phyloP scores from a whole-genome alignment of 1,140 invertebrate species.

The Drosophila watanabei region DNA sequence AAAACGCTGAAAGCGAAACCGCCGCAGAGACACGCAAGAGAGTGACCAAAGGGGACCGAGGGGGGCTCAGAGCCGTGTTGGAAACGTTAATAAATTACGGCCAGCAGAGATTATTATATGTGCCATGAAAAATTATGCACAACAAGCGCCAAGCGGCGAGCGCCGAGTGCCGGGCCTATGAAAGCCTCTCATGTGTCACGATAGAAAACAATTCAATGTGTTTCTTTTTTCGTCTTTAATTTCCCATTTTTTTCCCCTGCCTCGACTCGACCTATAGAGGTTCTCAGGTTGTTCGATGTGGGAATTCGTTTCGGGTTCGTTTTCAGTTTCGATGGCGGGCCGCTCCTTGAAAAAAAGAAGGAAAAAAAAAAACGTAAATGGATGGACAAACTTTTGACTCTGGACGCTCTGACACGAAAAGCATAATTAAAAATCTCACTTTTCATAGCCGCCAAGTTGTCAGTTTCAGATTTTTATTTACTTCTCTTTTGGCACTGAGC shows the following conservation, averaged over 20 bases:
- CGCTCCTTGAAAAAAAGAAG: conserved; percentile 12
- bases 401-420: conserved; percentile 36
- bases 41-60: neutral
- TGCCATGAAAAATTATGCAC: conserved; percentile 59
- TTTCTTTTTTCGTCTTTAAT: conserved; percentile 28
- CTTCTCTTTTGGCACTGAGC: conserved; percentile 20
- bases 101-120: conserved; percentile 54
- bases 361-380: conserved; percentile 7
- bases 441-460: conserved; percentile 44
- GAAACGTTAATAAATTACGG: conserved; percentile 65
- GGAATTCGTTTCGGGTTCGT: conserved; percentile 27
- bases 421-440: conserved; percentile 64
- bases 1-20: conserved; percentile 68
- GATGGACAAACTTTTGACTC: conserved; percentile 9
- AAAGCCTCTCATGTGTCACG: conserved; percentile 67
- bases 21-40: conserved; percentile 33
- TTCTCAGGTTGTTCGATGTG: conserved; percentile 44
- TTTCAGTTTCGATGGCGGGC: conserved; percentile 17
- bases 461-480: conserved; percentile 15
- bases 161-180: conserved; percentile 5
- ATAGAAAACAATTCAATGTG: conserved; percentile 58
- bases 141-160: conserved; percentile 12
- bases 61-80: neutral
- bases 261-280: conserved; percentile 1
- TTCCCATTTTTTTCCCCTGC: conserved; percentile 1